These are phyloP conservation scores for Ricordea florida DNA, from an alignment of 92 coral and sea anemone genomes.

Conservation along the genomic window DNA sequence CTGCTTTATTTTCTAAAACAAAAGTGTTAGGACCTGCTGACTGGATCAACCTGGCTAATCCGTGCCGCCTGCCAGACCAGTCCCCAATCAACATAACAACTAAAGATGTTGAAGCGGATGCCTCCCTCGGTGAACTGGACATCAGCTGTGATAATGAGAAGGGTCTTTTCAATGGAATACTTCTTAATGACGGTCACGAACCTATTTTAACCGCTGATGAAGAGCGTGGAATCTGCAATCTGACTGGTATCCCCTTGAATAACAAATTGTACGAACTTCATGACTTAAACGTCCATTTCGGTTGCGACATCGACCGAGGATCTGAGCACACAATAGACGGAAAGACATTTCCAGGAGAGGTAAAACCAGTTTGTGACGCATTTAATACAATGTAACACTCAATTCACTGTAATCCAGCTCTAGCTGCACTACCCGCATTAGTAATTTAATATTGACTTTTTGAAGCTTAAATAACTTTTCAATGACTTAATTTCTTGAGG, in stretches of 20 bases:
- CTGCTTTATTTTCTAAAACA: neutral
- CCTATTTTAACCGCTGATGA: conserved; percentile 51
- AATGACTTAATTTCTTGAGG: too few relatives aligned
- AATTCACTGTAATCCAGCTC: neutral
- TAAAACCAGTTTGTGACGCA: conserved; percentile 1
- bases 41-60: conserved; percentile 32
- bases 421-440: neutral
- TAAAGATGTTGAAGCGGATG: conserved; percentile 28
- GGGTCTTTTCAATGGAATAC: conserved; percentile 57
- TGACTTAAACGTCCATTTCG: conserved; percentile 58
- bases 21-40: conserved; percentile 20
- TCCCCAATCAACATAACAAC: conserved; percentile 62
- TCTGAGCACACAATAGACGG: conserved; percentile 82
- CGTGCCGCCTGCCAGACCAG: conserved; percentile 44
- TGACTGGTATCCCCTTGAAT: conserved; percentile 42
- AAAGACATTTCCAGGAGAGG: conserved; percentile 67
- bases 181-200: conserved; percentile 52
- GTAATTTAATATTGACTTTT: neutral
- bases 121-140: conserved; percentile 42
- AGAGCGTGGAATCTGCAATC: conserved; percentile 41
- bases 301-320: conserved; percentile 60
- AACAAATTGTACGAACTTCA: conserved; percentile 22
- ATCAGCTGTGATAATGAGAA: conserved; percentile 33
- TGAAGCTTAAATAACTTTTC: neutral
- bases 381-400: neutral